Base-by-base conservation (phyloP, 2,888 invertebrate species). In the Mamestra brassicae region DNA sequence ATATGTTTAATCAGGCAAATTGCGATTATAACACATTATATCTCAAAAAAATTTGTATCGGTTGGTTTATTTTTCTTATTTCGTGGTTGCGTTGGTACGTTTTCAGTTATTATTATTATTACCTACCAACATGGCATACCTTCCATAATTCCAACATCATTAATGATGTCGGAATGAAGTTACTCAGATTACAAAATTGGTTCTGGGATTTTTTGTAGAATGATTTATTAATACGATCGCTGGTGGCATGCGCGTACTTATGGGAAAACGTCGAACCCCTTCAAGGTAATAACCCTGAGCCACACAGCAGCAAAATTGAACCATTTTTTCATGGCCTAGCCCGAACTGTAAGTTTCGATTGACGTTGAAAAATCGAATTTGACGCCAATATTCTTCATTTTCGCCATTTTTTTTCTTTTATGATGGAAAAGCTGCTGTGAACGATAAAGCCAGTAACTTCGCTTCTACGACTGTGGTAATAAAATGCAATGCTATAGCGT, bases 341-440 rank as follows among this genome's bases (percentile, higher is more conserved):
- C 66, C n/a, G 47, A 76, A 55, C 58, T 36, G 26, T 36, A 54
- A 64, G 63, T 80, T 70, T 67, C 58, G 67, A 64, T 64, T 60
- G 82, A 67, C 15, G 55, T n/a, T 63, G 63, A 82, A 77, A 76
- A 77, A 82, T 82, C 55, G 38, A 64, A 80, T 80, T 80, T 80
- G 50, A 71, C 71, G 78, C 78, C 78, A 80, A 77, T 82, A 60
- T 77, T 77, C 66, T 58, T 58, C 15, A 52, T 54, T 74, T 38
- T n/a, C 15, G 4, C 6, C 34, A 54, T 66, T 79, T 61, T 67
- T 68, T 70, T 71, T 62, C 47, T 1, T 67, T 67, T 60, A 36
- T 54, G 52, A 54, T 64, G 55, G 45, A 45, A 76, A 82, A 67
- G 55, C 76, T 79, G 36, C 17, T 17, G 67, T 11, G 45, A 42